Base-by-base conservation (phyloP, 2,888 invertebrate species). In the Thecophora atra region DNA sequence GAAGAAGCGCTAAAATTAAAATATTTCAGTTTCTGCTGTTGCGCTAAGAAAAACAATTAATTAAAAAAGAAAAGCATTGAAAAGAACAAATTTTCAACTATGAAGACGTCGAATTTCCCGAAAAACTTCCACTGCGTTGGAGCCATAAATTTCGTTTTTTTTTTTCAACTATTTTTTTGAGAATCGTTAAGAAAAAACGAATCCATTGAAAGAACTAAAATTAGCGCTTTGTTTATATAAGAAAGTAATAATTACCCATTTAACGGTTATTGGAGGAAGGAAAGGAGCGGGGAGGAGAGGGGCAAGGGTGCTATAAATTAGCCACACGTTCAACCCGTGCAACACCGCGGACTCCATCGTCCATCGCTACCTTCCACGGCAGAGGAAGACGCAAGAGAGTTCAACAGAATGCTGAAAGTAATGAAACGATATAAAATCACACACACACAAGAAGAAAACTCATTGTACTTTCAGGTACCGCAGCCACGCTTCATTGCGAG, bases 221-320 rank as follows among this genome's bases (percentile, higher is more conserved):
- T 74, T 75, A 73, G 73, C 73, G 69, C 58, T 73, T 74, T 76
- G 73, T 72, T 72, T 74, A 73, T 67, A 73, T 28, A 56, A 73
- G 74, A 74, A 73, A 81, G 81, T 81, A 83, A 83, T 83, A 82
- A 83, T 82, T 83, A 77, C 79, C 81, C 79, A 76, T 79, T 78
- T 79, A 75, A 77, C 75, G 76, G n/a, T n/a, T n/a, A n/a, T n/a
- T n/a, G n/a, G n/a, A n/a, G n/a, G n/a, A 37, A 6, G 37, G 37
- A 6, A 37, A 6, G 37, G 37, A 37, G 6, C 37, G 37, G 37
- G 37, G 37, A 11, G 6, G 37, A 11, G 77, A 11, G 37, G 37
- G 37, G 37, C 11, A 11, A 11, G 77, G 75, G 75, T 75, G 73
- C 68, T 79, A 79, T 77, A 77, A 81, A 79, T 78, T 79, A 76